A percentile compares a stretch with the other conserved stretches of the same genome.
Conservation (phyloP, 2,888 invertebrate genomes). For the Malthinus flaveolus region DNA sequence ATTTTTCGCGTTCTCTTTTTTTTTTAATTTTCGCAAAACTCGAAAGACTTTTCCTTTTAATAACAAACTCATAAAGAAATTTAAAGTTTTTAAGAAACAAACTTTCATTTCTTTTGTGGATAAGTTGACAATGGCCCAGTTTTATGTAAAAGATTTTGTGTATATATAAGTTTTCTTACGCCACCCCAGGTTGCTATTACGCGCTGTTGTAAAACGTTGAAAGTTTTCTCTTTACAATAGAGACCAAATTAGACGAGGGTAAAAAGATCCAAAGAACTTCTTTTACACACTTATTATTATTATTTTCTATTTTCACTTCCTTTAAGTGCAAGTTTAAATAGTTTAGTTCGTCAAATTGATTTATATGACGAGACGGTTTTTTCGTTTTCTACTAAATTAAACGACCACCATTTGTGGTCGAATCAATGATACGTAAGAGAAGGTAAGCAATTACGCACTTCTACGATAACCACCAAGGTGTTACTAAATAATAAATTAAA, state of each 20-base stretch:
- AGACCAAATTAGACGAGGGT: conserved; percentile 43
- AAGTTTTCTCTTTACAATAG: conserved; percentile 47
- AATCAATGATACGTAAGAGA: too few species aligned
- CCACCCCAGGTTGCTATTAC: conserved; percentile 33
- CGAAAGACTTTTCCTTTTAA: conserved; percentile 16
- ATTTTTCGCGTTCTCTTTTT: too few species aligned
- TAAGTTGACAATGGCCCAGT: conserved; percentile 31
- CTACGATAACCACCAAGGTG: too few species aligned
- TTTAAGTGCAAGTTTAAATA: conserved; percentile 52
- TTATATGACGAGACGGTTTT: too few species aligned
- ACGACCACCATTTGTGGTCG: background rate
- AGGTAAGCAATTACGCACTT: too few species aligned
- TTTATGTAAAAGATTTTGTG: conserved; percentile 7
- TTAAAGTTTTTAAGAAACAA: conserved; percentile 20
- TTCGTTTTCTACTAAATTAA: background rate
- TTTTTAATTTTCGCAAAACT: background rate
- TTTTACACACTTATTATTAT: conserved; percentile 19
- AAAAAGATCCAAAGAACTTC: conserved; percentile 45
- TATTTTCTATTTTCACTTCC: conserved; percentile 23
- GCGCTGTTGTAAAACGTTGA: conserved; percentile 38
- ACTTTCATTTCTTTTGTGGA: conserved; percentile 34
- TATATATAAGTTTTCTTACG: conserved; percentile 29
- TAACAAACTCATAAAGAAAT: conserved; percentile 14
- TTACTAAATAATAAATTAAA: too few species aligned
- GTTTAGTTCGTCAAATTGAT: conserved; percentile 51